These are phyloP conservation scores for Mus minutoides DNA, from an alignment of 2,797 vertebrate genomes.

Conservation along the genomic window DNA sequence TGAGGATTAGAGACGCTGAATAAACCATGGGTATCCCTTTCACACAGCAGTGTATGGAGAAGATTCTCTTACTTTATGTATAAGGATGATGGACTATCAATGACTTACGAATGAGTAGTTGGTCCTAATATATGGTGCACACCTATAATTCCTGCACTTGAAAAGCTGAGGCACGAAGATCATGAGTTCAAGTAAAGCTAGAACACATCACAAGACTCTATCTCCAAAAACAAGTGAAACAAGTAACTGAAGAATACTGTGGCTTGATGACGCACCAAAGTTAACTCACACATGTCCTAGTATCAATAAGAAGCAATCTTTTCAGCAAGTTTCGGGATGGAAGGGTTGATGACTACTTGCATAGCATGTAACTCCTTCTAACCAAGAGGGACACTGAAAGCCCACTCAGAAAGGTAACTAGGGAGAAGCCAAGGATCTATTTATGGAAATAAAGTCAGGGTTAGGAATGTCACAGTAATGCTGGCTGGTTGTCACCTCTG, in stretches of 20 bases:
- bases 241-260: background rate
- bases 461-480: background rate
- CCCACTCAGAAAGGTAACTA: background rate
- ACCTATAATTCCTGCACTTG: background rate
- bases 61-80: background rate
- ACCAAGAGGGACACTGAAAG: background rate
- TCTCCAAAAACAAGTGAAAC: background rate
- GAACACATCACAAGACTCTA: background rate
- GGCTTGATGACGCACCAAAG: background rate
- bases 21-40: background rate
- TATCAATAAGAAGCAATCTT: too few species aligned
- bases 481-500: background rate
- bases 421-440: background rate
- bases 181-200: background rate
- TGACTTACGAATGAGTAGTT: background rate
- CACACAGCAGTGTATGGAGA: background rate
- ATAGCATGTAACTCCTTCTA: background rate
- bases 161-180: background rate
- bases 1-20: background rate
- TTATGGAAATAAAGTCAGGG: background rate
- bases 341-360: background rate
- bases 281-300: background rate
- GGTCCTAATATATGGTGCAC: background rate
- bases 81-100: too few species aligned
- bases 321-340: rapidly evolving